Evolutionary conservation across 1,140 invertebrate species (phyloP).

Genomic region (Caerostris extrusa): DNA sequence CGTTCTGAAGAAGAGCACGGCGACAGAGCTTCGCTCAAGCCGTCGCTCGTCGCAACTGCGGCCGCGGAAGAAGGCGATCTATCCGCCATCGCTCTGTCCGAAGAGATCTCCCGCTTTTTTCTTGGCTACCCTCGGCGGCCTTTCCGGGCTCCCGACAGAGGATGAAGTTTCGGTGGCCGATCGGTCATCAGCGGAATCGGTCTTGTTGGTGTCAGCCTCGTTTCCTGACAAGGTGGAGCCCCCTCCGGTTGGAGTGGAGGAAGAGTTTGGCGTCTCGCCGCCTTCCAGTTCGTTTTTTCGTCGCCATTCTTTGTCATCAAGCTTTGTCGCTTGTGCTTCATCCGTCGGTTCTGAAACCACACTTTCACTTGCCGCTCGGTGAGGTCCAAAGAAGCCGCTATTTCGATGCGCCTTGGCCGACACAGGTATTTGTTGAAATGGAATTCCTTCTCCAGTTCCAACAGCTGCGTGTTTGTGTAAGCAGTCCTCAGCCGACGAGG

Average conservation of each 20-base stretch:
- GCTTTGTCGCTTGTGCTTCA: conserved; percentile 98
- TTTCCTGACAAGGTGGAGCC: conserved; percentile 67
- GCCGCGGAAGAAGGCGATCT: conserved; percentile 64
- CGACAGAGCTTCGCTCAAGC: conserved; percentile 53
- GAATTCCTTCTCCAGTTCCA: conserved; percentile 98
- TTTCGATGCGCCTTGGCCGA: conserved; percentile 96
- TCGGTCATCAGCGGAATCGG: conserved; percentile 72
- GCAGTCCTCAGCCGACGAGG: conserved; percentile 94
- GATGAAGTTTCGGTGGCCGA: conserved; percentile 73
- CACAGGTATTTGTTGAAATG: conserved; percentile 97
- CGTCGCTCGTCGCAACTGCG: conserved; percentile 29
- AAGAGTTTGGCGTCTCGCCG: conserved; percentile 61
- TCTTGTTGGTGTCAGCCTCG: conserved; percentile 64
- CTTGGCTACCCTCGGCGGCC: conserved; percentile 52
- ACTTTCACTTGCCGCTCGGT: conserved; percentile 95
- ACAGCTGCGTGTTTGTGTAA: conserved; percentile 97
- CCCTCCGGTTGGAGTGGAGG: conserved; percentile 55
- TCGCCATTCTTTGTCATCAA: conserved; percentile 89
- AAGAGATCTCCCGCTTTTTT: conserved; percentile 64
- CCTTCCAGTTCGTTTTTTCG: conserved; percentile 82
- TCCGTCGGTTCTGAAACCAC: conserved; percentile 98
- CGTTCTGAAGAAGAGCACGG: conserved; percentile 65
- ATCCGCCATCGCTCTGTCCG: conserved; percentile 51
- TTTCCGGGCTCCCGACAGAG: conserved; percentile 69
- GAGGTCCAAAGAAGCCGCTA: conserved; percentile 96